Conservation (phyloP, 1,140 invertebrate genomes). For the Galleria mellonella region DNA sequence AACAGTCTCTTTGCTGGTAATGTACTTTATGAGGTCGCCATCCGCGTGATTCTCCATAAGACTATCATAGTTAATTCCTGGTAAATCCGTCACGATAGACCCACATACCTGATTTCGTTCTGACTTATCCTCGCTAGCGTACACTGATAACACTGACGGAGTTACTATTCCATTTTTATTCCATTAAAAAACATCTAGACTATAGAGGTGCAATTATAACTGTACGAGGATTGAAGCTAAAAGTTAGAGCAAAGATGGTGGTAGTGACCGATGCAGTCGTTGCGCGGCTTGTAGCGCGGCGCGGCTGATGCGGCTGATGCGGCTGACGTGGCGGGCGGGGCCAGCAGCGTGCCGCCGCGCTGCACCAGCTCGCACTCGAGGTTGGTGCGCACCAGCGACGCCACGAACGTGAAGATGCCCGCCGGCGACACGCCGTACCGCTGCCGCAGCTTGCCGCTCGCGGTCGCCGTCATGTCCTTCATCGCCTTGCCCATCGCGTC, state of each 20-base stretch:
- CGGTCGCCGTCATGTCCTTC: slow-evolving; percentile 93
- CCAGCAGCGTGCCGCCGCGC: slow-evolving; percentile 84
- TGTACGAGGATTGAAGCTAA: no score
- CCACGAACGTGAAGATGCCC: slow-evolving; percentile 90
- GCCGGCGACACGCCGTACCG: slow-evolving; percentile 78
- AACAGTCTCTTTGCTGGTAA: no score
- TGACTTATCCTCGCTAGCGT: no score
- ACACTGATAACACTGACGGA: no score
- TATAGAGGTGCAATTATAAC: no score
- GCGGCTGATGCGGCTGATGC: slow-evolving; percentile 79
- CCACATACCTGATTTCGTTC: no score
- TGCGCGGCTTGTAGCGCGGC: slow-evolving; percentile 82
- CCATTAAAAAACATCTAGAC: no score
- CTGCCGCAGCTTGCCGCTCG: slow-evolving; percentile 73
- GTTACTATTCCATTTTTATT: no score
- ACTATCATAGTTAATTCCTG: no score
- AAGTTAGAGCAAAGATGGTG: background rate
- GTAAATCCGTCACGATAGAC: no score
- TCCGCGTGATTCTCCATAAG: no score
- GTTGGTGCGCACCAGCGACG: slow-evolving; percentile 93
- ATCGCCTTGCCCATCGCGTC: slow-evolving; percentile 91
- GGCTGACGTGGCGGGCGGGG: slow-evolving; percentile 66
- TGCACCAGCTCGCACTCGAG: slow-evolving; percentile 94
- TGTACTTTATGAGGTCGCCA: no score
- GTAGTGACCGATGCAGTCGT: slow-evolving; percentile 84